Percentiles rank a stretch among this genome's conserved stretches.
These are phyloP conservation scores for Regulus satrapa DNA, from an alignment of 2,113 vertebrate genomes.

Conservation along the genomic window DNA sequence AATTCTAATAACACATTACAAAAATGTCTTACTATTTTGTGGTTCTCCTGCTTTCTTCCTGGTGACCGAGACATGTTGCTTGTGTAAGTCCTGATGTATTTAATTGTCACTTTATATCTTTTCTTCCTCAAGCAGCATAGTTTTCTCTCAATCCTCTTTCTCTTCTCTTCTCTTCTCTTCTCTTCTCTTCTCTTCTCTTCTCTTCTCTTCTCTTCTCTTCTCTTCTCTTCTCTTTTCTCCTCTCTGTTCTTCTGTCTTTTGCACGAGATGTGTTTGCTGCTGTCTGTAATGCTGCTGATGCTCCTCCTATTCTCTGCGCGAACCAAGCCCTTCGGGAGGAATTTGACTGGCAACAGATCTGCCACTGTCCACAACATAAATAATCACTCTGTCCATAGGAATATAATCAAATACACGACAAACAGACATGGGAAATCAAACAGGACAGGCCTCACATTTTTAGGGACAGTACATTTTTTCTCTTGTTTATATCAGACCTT, in stretches of 20 bases:
- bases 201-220: constrained; percentile 8
- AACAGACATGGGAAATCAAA: constrained; percentile 10
- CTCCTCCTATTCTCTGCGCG: constrained; percentile 58
- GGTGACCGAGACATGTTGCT: constrained; percentile 69
- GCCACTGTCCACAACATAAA: not conserved
- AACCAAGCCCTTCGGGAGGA: constrained; percentile 25
- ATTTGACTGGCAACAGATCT: not conserved
- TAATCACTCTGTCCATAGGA: not conserved
- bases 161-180: not conserved
- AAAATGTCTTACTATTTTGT: constrained; percentile 78
- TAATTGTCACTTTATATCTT: not conserved
- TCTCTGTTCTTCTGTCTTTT: not conserved
- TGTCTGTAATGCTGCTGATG: constrained; percentile 33
- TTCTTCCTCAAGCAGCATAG: not conserved
- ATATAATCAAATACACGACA: not conserved
- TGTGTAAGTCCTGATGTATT: not conserved
- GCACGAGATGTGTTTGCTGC: not conserved
- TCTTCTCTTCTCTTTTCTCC: not conserved
- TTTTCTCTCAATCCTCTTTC: not conserved
- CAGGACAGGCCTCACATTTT: not conserved
- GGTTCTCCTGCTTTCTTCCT: constrained; percentile 70
- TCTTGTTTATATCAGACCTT: constrained; percentile 14
- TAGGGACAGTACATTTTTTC: constrained; percentile 10
- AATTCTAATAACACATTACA: not conserved
- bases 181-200: not conserved